Conservation (phyloP, 2,797 vertebrate genomes). For the Lateolabrax maculatus region DNA sequence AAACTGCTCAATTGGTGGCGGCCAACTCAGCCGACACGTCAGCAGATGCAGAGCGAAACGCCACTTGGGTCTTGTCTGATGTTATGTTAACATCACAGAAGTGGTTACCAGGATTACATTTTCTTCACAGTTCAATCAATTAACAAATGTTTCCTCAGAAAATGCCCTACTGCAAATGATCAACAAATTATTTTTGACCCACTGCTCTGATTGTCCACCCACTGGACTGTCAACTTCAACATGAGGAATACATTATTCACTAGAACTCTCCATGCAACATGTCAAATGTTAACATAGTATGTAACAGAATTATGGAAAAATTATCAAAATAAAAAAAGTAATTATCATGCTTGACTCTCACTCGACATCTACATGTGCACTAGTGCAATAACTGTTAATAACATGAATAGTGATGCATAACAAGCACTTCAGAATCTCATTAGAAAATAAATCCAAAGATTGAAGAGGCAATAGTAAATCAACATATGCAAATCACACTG, state of each 20-base stretch:
- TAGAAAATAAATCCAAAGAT: not conserved
- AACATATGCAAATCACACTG: not conserved
- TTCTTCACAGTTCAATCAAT: not conserved
- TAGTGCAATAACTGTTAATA: not conserved
- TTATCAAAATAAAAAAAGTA: not conserved
- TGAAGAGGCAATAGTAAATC: not conserved
- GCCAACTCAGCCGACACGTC: not conserved
- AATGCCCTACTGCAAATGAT: not conserved
- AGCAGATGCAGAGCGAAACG: not conserved
- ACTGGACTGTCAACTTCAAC: not conserved
- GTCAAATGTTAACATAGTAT: not conserved
- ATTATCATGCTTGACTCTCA: not conserved
- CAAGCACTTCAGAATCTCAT: not conserved
- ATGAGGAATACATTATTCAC: not conserved
- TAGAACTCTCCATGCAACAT: not conserved
- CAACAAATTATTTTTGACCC: slow-evolving; percentile 3
- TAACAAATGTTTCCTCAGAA: slow-evolving; percentile 4
- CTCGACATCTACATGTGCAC: not conserved
- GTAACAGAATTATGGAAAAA: not conserved
- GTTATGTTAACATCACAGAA: not conserved
- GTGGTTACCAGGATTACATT: not conserved
- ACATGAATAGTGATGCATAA: not conserved
- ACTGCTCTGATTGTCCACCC: not conserved
- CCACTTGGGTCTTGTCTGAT: slow-evolving; percentile 15
- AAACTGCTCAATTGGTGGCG: slow-evolving; percentile 47